Conservation (phyloP, 2,888 invertebrate genomes). For the Oithona nana region DNA sequence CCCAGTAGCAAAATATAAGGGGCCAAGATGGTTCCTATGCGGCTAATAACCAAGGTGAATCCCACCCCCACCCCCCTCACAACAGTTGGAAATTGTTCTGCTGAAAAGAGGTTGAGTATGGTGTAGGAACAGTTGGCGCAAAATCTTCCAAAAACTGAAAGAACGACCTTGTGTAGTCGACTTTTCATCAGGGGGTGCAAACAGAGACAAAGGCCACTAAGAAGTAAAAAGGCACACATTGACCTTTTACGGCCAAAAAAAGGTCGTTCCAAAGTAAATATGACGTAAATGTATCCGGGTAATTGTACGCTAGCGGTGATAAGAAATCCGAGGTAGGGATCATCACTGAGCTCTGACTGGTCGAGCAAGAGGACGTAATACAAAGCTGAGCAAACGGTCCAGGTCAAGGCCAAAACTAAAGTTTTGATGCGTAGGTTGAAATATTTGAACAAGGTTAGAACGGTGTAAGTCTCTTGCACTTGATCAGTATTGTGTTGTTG, state of each 20-base stretch:
- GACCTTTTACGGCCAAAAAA: conserved; percentile 10
- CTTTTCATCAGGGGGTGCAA: conserved; percentile 6
- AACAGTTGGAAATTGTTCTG: conserved; percentile 16
- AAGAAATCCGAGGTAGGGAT: conserved; percentile 13
- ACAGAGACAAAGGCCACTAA: conserved; percentile 2
- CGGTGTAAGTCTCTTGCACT: conserved; percentile 1
- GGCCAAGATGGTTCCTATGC: conserved; percentile 14
- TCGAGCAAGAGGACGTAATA: conserved; percentile 16
- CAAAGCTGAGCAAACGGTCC: conserved; percentile 5
- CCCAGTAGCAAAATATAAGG: conserved; percentile 11
- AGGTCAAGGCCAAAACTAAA: neutral
- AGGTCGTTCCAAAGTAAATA: conserved; percentile 9
- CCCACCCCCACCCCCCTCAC: conserved; percentile 15
- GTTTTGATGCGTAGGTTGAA: conserved; percentile 9
- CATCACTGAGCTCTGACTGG: conserved; percentile 8
- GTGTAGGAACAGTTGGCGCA: conserved; percentile 14
- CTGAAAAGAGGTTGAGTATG: conserved; percentile 15
- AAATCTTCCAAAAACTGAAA: conserved; percentile 15
- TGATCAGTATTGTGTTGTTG: neutral
- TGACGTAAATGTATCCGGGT: conserved; percentile 14
- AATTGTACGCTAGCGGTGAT: conserved; percentile 9
- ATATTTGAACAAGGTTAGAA: conserved; percentile 5
- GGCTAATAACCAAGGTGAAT: conserved; percentile 1
- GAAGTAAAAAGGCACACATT: neutral
- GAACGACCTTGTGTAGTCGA: neutral